Base-by-base conservation (phyloP, 2,113 vertebrate species). In the Pholis gunnellus region DNA sequence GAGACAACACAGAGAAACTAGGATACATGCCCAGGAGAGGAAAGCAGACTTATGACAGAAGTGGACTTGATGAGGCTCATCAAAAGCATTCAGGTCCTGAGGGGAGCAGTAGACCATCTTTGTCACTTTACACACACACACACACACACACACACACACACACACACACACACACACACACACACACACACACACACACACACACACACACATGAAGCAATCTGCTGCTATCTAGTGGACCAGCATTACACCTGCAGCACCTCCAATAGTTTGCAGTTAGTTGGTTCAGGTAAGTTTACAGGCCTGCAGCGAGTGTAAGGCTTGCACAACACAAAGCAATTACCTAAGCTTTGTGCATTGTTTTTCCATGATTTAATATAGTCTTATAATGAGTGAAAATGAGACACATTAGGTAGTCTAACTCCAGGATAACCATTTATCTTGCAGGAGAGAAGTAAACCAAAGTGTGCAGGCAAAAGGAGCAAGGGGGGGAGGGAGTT, bases 191-290 rank as follows among this genome's bases (percentile, higher is more conserved):
- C 73, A 75, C 71, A 82, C 81, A 79, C 79, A 77, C 57, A 68
- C 59, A 76, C 87, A 84, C 66, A 68, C 79, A 87, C 52, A 72
- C 84, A 90, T 57, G 57, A 40, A 89, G 85, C 40, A 86, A 82
- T 89, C 71, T 94, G 87, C 88, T 93, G 92, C 90, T 92, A 88
- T 87, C 89, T 93, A 92, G 91, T 89, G 91, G 91, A 83, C 81
- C 83, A 69, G 69, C 20, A 46, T 73, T 78, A 84, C 80, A 88
- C 86, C 88, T 92, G 84, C 90, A 91, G 78, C 86, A 83, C 44
- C 70, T 18, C 27, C 75, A 9, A 48, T 13, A 82, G 77, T 66
- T 48, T 70, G 42, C 18, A 74, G 60, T 46, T 72, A 11, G 69
- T 76, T 25, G 42, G 52, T 66, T 59, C 50, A 78, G 63, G 63